Evolutionary conservation across 2,113 vertebrate genomes (phyloP).

Genomic region (Xenus cinereus): DNA sequence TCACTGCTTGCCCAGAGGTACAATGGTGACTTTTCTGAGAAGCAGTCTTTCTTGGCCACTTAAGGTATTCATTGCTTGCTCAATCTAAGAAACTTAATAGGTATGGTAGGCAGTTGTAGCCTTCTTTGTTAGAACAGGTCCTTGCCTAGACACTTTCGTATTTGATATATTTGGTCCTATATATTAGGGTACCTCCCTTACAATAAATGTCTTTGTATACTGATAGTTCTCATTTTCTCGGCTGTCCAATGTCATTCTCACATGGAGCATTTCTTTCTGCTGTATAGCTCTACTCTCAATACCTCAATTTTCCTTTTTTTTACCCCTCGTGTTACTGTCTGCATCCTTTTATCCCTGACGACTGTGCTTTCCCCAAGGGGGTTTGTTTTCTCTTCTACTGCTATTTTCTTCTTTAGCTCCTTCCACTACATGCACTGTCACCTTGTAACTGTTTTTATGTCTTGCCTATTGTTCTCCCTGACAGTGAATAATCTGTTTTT

Average conservation of each 20-base stretch:
- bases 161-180: neutral
- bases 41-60: neutral
- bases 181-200: neutral
- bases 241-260: neutral
- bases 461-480: constrained; percentile 64
- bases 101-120: neutral
- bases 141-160: neutral
- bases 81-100: neutral
- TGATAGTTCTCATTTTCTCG: neutral
- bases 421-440: neutral
- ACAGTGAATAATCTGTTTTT: constrained; percentile 72
- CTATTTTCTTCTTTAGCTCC: constrained; percentile 25
- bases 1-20: neutral
- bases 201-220: neutral
- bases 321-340: neutral
- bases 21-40: neutral
- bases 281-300: neutral
- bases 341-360: constrained; percentile 3
- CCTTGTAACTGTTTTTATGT: constrained; percentile 35
- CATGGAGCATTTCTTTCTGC: neutral
- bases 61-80: neutral
- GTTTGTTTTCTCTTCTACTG: neutral
- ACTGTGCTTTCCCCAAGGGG: constrained; percentile 7
- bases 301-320: neutral
- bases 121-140: neutral